Conservation (phyloP, 2,113 vertebrate species). For the Corvus cornix region DNA sequence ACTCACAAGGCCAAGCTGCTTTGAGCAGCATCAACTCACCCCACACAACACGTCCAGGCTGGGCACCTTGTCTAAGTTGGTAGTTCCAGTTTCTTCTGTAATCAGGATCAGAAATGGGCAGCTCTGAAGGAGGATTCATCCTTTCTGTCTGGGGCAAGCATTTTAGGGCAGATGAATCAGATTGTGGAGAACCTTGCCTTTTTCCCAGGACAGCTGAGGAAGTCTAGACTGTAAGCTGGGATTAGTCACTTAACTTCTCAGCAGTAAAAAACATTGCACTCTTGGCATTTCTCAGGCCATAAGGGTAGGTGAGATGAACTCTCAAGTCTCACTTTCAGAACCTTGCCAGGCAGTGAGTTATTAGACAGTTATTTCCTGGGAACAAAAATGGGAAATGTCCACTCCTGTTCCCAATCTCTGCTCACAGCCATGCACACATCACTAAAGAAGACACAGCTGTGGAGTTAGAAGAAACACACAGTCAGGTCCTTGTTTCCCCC, state of each 20-base stretch:
- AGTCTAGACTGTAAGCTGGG: constrained; percentile 50
- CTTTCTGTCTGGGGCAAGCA: neutral
- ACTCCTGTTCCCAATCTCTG: neutral
- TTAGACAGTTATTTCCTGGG: neutral
- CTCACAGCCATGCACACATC: neutral
- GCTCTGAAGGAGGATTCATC: neutral
- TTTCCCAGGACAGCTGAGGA: constrained; percentile 27
- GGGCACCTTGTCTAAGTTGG: neutral
- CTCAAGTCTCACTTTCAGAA: neutral
- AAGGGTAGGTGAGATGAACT: neutral
- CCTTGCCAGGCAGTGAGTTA: neutral
- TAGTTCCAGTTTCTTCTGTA: neutral
- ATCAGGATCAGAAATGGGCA: neutral
- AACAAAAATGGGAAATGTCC: neutral
- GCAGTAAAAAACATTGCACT: neutral
- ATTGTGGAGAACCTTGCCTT: neutral
- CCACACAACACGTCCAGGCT: neutral
- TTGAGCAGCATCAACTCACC: neutral
- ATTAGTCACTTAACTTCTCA: constrained; percentile 27
- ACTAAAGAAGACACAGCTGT: neutral
- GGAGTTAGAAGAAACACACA: neutral
- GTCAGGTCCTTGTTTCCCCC: neutral
- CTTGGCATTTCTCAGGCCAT: neutral
- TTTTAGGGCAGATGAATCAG: constrained; percentile 46
- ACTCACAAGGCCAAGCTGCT: neutral